Base-by-base conservation (phyloP, 1,140 invertebrate species). In the Cyclina sinensis region DNA sequence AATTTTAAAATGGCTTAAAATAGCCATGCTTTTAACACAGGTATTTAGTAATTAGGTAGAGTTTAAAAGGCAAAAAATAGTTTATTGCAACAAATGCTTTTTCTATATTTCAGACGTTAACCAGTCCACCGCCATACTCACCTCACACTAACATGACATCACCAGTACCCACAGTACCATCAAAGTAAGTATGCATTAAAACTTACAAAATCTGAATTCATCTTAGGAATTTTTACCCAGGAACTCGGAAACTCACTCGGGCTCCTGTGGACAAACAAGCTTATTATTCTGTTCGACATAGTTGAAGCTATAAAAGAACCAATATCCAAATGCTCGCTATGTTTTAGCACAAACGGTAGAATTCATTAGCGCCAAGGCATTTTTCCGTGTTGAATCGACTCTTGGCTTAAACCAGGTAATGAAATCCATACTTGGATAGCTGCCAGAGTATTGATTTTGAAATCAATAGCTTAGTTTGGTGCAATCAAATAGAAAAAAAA, bases 81-180 rank as follows among this genome's bases (percentile, higher is more conserved):
- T 43, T 7, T 43, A 43, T 43, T 7, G 43, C 5, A 43, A 43
- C 43, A 43, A 43, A 43, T 86, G 43, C n/a, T 65, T 82, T 14
- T 76, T 43, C 32, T 39, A 43, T 62, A 37, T 92, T 93, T 90
- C 91, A 92, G 91, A 89, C 91, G 46, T 91, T 94, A 88, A 93
- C 93, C 70, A 94, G 92, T 81, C 92, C 93, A 7, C 92, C 92
- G 39, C 91, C 93, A 86, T 94, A 94, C 89, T 94, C 92, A 84
- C 94, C 94, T 35, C 92, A 93, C 73, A 92, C 90, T 0, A 90
- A 89, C 48, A 91, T 93, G 84, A 91, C 91, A 39, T 93, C 92
- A 79, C 92, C 93, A 14, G 90, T 92, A 16, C 94, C 93, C 24
- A 91, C 93, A 57, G 93, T 94, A 16, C 94, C 93, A 86, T 94